Evolutionary conservation across 2,113 vertebrate species (phyloP), one percentile per base, ranked within the genome.

Genomic region (Mormyrus iriodes): DNA sequence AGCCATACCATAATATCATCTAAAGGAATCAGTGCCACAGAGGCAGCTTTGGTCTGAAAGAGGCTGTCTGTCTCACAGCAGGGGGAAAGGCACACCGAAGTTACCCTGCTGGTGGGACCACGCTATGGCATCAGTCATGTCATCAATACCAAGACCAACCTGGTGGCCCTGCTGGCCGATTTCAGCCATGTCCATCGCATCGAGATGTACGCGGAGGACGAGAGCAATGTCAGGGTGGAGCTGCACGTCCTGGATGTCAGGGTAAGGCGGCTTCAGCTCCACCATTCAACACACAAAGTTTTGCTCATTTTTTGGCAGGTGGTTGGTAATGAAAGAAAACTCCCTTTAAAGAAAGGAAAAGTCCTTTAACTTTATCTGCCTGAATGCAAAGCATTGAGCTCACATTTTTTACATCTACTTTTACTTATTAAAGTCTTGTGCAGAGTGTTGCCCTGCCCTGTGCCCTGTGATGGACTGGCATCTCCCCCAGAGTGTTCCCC

Each of bases 151-250:
- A 99, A 99, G 95, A 99, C 98, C 89, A 99, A 98, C 87, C 95
- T 99, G 88, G 97, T 99, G 91, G 98, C 98, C 15, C 97, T 99
- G 24, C 95, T 99, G 92, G 98, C 98, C 1, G 98, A 99, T 93
- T 99, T 99, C 94, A 99, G 98, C 93, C 98, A 99, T 0, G 98
- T 99, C 88, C 98, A 99, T 94, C 97, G 97, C 90, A 99, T 99
- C n/a, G 98, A 99, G 93, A 99, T 99, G 98, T 99, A 97, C 91
- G 96, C 98, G 5, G 98, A 99, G 91, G 98, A 99, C 0, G 97
- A 99, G 90, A 97, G 90, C 90, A 96, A 91, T 91, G 97, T 99
- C 88, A 93, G 98, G 93, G 98, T 99, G 92, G 98, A 99, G 85
- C 96, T 99, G 27, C 98, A 99, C 12, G 98, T 99, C 90, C 94